Conservation (phyloP, 2,113 vertebrate species). For the Amblyornis subalaris region DNA sequence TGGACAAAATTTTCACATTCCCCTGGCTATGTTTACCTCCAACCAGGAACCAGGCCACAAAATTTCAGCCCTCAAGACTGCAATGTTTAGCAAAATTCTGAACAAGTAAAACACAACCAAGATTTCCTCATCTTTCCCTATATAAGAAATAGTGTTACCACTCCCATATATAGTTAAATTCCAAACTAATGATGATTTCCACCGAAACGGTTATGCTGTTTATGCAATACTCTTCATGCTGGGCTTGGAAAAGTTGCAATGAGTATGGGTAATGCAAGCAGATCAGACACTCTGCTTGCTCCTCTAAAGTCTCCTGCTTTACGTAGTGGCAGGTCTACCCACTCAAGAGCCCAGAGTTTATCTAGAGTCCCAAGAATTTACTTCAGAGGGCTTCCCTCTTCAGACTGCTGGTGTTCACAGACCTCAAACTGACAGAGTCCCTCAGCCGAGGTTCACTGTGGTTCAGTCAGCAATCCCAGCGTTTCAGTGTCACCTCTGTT, state of each 20-base stretch:
- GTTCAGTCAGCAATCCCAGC: neutral
- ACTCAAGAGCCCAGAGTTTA: neutral
- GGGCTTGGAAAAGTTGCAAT: neutral
- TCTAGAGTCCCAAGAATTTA: neutral
- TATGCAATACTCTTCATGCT: neutral
- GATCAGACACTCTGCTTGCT: neutral
- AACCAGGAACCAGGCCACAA: neutral
- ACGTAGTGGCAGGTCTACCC: neutral
- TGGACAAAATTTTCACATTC: neutral
- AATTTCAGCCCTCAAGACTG: neutral
- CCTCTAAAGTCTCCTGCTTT: neutral
- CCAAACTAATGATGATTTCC: neutral
- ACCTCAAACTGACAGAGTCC: fast-evolving
- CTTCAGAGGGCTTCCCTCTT: neutral
- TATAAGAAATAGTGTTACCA: neutral
- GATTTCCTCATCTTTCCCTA: neutral
- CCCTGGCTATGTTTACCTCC: neutral
- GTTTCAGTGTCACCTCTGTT: neutral
- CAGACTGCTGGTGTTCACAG: neutral
- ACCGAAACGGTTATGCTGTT: neutral
- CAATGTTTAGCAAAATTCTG: neutral
- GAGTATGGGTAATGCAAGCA: neutral
- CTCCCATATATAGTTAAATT: neutral
- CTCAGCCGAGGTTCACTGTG: neutral
- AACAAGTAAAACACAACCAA: neutral